A percentile compares a stretch with the other conserved stretches of the same genome.
phyloP scores from a whole-genome alignment of 2,113 vertebrate genomes.

The Delphinapterus leucas region DNA sequence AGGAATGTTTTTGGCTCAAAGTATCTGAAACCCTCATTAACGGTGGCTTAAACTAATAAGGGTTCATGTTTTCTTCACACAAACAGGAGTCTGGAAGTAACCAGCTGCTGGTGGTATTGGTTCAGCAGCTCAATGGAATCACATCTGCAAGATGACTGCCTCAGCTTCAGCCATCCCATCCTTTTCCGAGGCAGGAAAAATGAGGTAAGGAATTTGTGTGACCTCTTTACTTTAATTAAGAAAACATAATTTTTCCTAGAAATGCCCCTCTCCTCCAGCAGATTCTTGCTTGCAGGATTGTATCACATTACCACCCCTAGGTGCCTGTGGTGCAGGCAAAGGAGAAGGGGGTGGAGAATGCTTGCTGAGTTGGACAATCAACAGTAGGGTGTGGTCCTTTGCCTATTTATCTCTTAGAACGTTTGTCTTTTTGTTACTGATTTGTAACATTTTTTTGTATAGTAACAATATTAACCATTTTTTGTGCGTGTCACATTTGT shows the following conservation, averaged over 20 bases:
- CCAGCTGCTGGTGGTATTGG: neutral
- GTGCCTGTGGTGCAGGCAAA: neutral
- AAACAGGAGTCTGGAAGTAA: slow-evolving; percentile 32
- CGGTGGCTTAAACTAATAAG: slow-evolving; percentile 31
- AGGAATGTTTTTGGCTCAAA: slow-evolving; percentile 32
- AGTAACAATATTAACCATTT: neutral
- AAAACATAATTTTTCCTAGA: neutral
- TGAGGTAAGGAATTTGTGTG: neutral
- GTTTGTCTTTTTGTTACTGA: neutral
- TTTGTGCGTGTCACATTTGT: neutral
- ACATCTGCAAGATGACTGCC: neutral
- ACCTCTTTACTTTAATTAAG: neutral
- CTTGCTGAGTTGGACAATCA: neutral
- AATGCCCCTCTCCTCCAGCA: neutral
- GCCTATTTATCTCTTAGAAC: slow-evolving; percentile 8
- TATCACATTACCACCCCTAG: neutral
- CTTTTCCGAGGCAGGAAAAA: slow-evolving; percentile 15
- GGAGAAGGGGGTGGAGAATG: neutral
- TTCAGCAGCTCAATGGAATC: neutral
- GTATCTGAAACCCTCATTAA: slow-evolving; percentile 38
- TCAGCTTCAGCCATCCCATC: neutral
- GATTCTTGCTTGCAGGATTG: neutral
- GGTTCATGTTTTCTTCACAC: slow-evolving; percentile 30
- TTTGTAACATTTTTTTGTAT: neutral
- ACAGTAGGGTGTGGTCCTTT: neutral